These are phyloP conservation scores for Hipparchia sbordonii DNA, from an alignment of 2,888 invertebrate genomes.

Conservation along the genomic window DNA sequence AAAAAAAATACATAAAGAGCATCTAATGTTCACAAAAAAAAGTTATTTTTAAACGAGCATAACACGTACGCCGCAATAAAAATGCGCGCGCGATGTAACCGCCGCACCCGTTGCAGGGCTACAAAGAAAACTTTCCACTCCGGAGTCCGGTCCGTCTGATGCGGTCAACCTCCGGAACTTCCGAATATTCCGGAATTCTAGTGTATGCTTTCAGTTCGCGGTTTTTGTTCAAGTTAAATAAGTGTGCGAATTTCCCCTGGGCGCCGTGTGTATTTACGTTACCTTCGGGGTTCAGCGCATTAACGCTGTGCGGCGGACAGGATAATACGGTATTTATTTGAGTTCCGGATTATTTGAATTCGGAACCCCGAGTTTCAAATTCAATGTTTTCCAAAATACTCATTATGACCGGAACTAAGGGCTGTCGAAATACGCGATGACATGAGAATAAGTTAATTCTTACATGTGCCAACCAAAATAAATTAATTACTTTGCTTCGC, in stretches of 20 bases:
- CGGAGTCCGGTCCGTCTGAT: conserved; percentile 33
- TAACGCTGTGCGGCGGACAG: conserved; percentile 7
- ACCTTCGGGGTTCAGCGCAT: conserved; percentile 16
- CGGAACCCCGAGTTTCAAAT: conserved; percentile 11
- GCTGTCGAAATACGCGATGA: not conserved
- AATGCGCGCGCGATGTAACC: conserved; percentile 24
- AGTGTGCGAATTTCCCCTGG: conserved; percentile 34
- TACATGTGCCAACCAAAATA: too few species aligned
- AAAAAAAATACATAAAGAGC: too few species aligned
- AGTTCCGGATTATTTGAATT: conserved; percentile 15
- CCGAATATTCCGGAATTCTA: conserved; percentile 40
- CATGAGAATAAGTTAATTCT: not conserved
- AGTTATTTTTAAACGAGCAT: conserved; percentile 13
- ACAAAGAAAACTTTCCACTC: conserved; percentile 41
- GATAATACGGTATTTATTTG: conserved; percentile 24
- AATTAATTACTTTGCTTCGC: too few species aligned
- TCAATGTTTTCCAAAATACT: conserved; percentile 1
- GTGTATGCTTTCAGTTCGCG: conserved; percentile 39
- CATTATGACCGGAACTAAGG: not conserved
- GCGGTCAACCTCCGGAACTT: conserved; percentile 42
- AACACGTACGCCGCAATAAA: conserved; percentile 32
- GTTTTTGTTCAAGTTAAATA: conserved; percentile 42
- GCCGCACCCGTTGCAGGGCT: conserved; percentile 13
- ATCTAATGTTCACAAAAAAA: not conserved
- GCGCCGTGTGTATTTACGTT: conserved; percentile 23